phyloP scores from a whole-genome alignment of 2,888 invertebrate species.

The Archaeoteleia sp. region DNA sequence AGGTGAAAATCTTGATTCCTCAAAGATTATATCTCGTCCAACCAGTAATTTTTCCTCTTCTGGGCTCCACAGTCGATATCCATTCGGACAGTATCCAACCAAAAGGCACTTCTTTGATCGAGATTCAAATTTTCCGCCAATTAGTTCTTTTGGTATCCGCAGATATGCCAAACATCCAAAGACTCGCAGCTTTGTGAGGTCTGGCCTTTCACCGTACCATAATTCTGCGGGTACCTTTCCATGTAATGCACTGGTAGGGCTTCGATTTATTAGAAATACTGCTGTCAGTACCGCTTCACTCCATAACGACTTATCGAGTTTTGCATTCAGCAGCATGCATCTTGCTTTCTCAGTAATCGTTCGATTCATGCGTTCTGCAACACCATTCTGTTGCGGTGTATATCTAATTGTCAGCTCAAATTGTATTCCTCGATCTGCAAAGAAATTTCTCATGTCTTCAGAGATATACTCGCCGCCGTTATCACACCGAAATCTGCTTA shows the following conservation, averaged over 20 bases:
- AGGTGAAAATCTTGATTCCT: slow-evolving; percentile 42
- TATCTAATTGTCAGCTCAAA: slow-evolving; percentile 56
- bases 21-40: slow-evolving; percentile 58
- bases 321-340: slow-evolving; percentile 61
- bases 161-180: slow-evolving; percentile 55
- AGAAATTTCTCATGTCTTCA: slow-evolving; percentile 47
- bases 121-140: slow-evolving; percentile 52
- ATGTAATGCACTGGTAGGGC: slow-evolving; percentile 48
- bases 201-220: slow-evolving; percentile 54
- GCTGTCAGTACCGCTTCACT: slow-evolving; percentile 57
- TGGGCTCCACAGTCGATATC: slow-evolving; percentile 52
- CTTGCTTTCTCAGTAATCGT: slow-evolving; percentile 67
- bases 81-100: slow-evolving; percentile 52
- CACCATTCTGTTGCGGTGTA: slow-evolving; percentile 56
- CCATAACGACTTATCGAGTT: slow-evolving; percentile 66
- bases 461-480: slow-evolving; percentile 56
- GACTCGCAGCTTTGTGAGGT: slow-evolving; percentile 50
- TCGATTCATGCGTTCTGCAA: slow-evolving; percentile 53
- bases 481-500: slow-evolving; percentile 54
- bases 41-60: slow-evolving; percentile 41
- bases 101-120: slow-evolving; percentile 42
- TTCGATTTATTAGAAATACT: slow-evolving; percentile 56
- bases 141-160: slow-evolving; percentile 47
- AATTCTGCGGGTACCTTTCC: slow-evolving; percentile 53
- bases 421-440: slow-evolving; percentile 51